Conservation (phyloP, 2,888 invertebrate genomes). For the Diarsia rubi region DNA sequence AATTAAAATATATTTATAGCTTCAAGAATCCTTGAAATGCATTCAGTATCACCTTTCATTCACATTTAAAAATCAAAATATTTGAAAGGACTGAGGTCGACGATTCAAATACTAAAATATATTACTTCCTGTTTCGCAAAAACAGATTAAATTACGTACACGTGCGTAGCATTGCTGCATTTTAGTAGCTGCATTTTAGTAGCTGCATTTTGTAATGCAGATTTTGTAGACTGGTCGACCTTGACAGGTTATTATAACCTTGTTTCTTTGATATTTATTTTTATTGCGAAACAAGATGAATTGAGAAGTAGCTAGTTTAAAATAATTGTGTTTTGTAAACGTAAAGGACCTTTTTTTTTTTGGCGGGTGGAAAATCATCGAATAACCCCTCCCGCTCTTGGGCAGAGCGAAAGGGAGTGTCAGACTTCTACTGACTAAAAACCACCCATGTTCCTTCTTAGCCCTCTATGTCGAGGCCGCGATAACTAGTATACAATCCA, state of each 20-base stretch:
- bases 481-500: too few relatives aligned
- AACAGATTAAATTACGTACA: slow-evolving; percentile 1
- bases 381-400: too few relatives aligned
- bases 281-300: slow-evolving; percentile 19
- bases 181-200: too few relatives aligned
- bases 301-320: background rate
- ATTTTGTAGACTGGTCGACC: slow-evolving; percentile 32
- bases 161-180: background rate
- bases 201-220: too few relatives aligned
- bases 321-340: background rate
- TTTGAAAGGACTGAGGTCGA: slow-evolving; percentile 3
- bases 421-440: too few relatives aligned
- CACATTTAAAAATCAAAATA: background rate
- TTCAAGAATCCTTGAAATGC: slow-evolving; percentile 2
- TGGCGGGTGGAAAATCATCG: too few relatives aligned
- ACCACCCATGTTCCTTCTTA: too few relatives aligned
- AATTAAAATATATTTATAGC: background rate
- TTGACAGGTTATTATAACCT: slow-evolving; percentile 39
- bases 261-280: slow-evolving; percentile 20
- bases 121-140: slow-evolving; percentile 49
- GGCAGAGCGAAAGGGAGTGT: too few relatives aligned
- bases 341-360: too few relatives aligned
- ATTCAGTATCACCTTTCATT: background rate
- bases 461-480: too few relatives aligned
- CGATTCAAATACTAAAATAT: slow-evolving; percentile 4